Conservation (phyloP, 2,113 vertebrate species). For the Thalassarche chlororhynchos region DNA sequence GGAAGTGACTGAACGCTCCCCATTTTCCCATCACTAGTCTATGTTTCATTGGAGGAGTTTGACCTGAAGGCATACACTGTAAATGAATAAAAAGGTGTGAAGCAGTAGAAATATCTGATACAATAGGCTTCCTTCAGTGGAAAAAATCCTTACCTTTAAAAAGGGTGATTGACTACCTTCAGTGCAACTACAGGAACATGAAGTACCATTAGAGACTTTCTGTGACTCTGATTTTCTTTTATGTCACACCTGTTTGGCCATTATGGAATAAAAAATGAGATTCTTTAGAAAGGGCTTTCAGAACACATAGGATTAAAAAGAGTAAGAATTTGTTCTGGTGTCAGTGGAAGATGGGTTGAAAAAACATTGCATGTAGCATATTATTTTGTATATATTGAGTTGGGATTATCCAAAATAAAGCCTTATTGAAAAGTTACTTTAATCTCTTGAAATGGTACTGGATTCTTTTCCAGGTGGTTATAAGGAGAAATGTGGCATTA, state of each 20-base stretch:
- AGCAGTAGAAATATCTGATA: not conserved
- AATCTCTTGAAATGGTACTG: not conserved
- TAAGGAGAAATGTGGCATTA: not conserved
- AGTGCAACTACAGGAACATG: not conserved
- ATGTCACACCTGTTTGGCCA: not conserved
- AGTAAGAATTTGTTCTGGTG: not conserved
- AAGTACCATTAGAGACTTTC: not conserved
- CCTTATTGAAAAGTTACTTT: not conserved
- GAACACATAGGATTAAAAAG: not conserved
- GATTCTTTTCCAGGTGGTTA: not conserved
- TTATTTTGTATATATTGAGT: not conserved
- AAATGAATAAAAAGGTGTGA: not conserved
- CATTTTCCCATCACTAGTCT: not conserved
- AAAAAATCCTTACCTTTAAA: not conserved
- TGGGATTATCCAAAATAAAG: not conserved
- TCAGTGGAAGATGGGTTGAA: not conserved
- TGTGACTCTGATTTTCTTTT: not conserved
- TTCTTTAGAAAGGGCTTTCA: not conserved
- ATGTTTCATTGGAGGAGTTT: not conserved
- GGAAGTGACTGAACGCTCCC: not conserved
- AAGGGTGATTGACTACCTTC: not conserved
- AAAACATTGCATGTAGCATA: not conserved
- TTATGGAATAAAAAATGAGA: not conserved
- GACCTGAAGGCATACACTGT: not conserved
- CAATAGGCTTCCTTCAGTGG: not conserved